Base-by-base conservation (phyloP, 2,797 vertebrate species). In the Macroramphosus scolopax region DNA sequence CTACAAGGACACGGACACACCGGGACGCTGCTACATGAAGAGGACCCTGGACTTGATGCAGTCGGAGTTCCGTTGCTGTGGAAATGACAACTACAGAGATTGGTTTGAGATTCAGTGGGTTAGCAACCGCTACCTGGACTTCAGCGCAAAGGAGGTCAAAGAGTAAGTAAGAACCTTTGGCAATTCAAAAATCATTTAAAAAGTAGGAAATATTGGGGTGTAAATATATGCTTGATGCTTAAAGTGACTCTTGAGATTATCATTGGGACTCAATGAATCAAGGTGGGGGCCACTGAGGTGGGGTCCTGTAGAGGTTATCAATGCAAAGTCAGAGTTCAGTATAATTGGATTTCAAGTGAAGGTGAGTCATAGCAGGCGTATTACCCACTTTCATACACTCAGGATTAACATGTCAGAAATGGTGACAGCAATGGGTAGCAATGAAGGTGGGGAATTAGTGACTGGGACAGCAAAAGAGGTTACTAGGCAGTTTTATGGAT, bases 81-180 rank as follows among this genome's bases (percentile, higher is more conserved):
- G 97, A 28, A 98, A 97, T 77, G 92, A 91, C 0, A 94, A 96
- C 82, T 98, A 88, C 81, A 92, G 91, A 80, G 97, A 99, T 51
- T 99, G 97, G 96, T 99, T 98, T 2, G 97, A 98, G 88, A 93
- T 98, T 50, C 97, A 99, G 80, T 99, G 97, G 97, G 92, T 98
- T 83, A 99, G 97, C 91, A 97, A 98, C 84, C 91, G 96, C 51
- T 99, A 99, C 65, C 83, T 99, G 82, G 96, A 99, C 83, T 97
- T 98, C 83, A 92, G 93, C 74, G 81, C 96, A 30, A 99, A 98
- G 57, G 93, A 93, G 79, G 97, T 99, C 53, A 97, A 93, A 93
- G 97, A 99, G 97, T 99, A 78, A 91, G 90, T 89, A 36, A 35
- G 24, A 46, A 33, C 10, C 28, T 2, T 20, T 1, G n/a, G n/a